Conservation (phyloP, 2,797 vertebrate species). For the Gallinago nigripennis region DNA sequence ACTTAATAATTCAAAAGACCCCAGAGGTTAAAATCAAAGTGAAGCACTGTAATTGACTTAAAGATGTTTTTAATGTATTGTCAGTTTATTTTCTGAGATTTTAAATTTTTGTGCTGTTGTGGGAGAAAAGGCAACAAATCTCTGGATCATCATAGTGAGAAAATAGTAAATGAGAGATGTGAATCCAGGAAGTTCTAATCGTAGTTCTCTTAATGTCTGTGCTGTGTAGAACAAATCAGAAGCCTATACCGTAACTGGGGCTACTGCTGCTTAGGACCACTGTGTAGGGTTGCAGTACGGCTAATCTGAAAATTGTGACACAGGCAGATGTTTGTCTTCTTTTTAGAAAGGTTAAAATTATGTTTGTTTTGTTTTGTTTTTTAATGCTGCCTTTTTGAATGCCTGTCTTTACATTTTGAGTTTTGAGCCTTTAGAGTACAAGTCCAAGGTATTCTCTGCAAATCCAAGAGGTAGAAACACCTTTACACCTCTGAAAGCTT, state of each 20-base stretch:
- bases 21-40: constrained; percentile 14
- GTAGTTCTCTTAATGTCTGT: neutral
- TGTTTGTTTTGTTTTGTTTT: neutral
- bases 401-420: neutral
- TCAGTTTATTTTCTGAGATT: neutral
- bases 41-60: neutral
- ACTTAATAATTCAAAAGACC: constrained; percentile 9
- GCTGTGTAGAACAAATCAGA: neutral
- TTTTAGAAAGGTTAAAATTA: neutral
- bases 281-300: neutral
- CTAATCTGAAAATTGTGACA: neutral
- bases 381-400: neutral
- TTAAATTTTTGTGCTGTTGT: neutral
- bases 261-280: neutral
- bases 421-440: neutral
- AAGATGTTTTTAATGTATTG: neutral
- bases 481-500: neutral
- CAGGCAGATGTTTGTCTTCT: neutral
- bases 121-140: neutral
- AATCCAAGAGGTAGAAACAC: neutral
- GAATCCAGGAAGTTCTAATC: neutral
- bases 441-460: neutral
- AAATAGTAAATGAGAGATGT: neutral
- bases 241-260: neutral
- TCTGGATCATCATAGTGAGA: neutral